Evolutionary conservation across 2,888 invertebrate species (phyloP).

Genomic region (Tridacna crocea): DNA sequence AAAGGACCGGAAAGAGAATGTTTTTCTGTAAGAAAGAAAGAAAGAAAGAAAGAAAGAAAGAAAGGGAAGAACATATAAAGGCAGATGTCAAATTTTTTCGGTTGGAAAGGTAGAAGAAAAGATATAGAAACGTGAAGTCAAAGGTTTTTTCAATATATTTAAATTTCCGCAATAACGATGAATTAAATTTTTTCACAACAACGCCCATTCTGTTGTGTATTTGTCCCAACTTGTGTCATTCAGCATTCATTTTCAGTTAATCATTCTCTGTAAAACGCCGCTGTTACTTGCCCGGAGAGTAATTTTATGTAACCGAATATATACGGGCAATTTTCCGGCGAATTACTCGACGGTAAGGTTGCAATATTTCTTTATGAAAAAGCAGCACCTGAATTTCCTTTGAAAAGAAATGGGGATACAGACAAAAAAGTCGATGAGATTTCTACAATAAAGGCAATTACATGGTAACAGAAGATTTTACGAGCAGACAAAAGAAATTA

Average conservation of each 20-base stretch:
- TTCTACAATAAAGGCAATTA: conserved; percentile 36
- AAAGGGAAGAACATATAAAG: no score
- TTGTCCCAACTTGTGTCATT: not conserved
- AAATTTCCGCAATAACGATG: conserved; percentile 6
- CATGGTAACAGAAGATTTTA: conserved; percentile 48
- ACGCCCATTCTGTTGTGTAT: conserved; percentile 12
- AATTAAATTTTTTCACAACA: conserved; percentile 18
- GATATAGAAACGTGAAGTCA: conserved; percentile 7
- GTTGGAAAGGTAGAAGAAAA: no score
- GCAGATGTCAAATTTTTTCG: no score
- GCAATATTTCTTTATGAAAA: not conserved
- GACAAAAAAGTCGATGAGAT: conserved; percentile 13
- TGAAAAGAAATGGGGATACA: not conserved
- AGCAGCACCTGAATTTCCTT: not conserved
- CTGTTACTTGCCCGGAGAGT: conserved; percentile 14
- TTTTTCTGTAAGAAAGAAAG: no score
- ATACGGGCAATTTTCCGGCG: conserved; percentile 24
- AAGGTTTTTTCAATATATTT: conserved; percentile 20
- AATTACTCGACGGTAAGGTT: conserved; percentile 9
- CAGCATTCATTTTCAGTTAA: conserved; percentile 8
- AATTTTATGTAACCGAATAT: conserved; percentile 38
- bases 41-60: no score
- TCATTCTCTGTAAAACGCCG: not conserved
- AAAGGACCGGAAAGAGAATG: no score
- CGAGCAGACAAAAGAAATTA: conserved; percentile 40